Evolutionary conservation across 2,797 vertebrate genomes (phyloP), one percentile per base, ranked within the genome.

Genomic region (Eupleurogrammus muticus): DNA sequence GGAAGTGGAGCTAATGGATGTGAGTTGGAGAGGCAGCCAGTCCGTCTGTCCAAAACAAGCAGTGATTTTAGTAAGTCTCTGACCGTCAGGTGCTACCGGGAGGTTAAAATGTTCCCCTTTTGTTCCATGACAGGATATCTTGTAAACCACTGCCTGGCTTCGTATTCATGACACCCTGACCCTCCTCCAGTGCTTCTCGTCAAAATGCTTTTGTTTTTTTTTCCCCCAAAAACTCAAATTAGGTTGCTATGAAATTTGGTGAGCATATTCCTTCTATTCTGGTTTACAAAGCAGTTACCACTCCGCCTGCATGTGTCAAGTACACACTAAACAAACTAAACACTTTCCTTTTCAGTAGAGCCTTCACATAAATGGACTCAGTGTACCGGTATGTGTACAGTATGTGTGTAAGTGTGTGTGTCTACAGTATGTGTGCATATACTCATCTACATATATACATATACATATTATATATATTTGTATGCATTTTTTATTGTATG

Each of bases 1-100:
- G 58, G 59, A 44, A 52, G 49, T 0, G n/a, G 35, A 0, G 12
- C 17, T 66, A 54, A 59, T 44, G 59, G 35, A 21, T 60, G 66
- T 66, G 56, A 52, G 14, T 21, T 42, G 46, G 49, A 51, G 8
- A 44, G 40, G 1, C 40, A 17, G 40, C 17, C 16, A 44, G 40
- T 28, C 60, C 13, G 9, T 75, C 20, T 2, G 1, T 21, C 32
- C 35, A 49, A 24, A 34, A 40, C 36, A 35, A 48, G 54, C 38
- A 1, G 19, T 23, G 1, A 40, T 51, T 55, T 48, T 32, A 35
- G 3, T 44, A 35, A 62, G 32, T 4, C 35, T 34, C 0, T 46
- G 17, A 36, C 17, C 10, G 4, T 64, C 40, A 20, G 12, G 38
- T 2, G 10, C 24, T 12, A 61, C 16, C 0, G 14, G 9, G 16